Conservation (phyloP, 2,113 vertebrate species). For the Orthonyx spaldingii region DNA sequence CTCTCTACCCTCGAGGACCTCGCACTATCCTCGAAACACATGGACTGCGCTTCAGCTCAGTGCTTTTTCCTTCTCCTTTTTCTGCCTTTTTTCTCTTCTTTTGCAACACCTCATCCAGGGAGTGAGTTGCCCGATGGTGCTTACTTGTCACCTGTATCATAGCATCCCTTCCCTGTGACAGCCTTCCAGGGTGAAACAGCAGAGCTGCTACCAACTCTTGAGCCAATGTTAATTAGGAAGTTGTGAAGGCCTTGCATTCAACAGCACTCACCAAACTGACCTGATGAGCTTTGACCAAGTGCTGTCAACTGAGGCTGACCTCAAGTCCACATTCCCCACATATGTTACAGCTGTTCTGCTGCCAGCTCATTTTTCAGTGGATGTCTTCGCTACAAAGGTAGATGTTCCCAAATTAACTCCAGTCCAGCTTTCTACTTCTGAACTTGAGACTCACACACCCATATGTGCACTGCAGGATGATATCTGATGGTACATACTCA, state of each 20-base stretch:
- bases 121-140: not conserved
- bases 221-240: fast-evolving
- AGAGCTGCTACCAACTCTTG: not conserved
- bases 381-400: not conserved
- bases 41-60: fast-evolving
- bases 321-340: not conserved
- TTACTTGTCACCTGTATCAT: fast-evolving
- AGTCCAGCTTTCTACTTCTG: not conserved
- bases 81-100: no score
- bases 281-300: not conserved
- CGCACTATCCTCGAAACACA: not conserved
- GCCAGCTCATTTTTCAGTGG: not conserved
- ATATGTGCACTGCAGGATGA: not conserved
- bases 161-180: not conserved
- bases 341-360: fast-evolving
- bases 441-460: not conserved
- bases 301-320: not conserved
- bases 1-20: not conserved
- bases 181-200: fast-evolving
- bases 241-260: not conserved
- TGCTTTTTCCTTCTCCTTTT: not conserved
- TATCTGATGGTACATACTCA: not conserved
- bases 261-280: not conserved
- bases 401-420: not conserved
- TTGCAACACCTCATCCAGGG: fast-evolving